Base-by-base conservation (phyloP, 1,140 invertebrate species). In the Pantala flavescens region DNA sequence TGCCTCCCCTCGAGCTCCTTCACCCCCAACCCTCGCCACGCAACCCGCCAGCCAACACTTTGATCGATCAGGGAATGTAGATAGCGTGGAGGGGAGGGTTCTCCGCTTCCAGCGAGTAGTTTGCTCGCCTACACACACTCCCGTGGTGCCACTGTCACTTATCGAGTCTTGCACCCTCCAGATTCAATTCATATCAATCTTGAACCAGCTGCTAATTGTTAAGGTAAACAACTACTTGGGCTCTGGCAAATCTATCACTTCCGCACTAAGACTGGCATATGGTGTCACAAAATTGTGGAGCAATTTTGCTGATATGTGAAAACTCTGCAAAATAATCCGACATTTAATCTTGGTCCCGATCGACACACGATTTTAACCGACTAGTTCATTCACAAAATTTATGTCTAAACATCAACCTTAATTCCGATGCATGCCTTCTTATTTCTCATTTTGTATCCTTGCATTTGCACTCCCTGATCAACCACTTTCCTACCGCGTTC, bases 31-130 rank as follows among this genome's bases (percentile, higher is more conserved):
- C 49, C 49, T 63, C 49, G 49, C 49, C 49, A 63, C 49, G 49
- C 49, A 63, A 63, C 49, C 49, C 49, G 49, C 49, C 49, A 63
- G 49, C 49, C 49, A 63, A 63, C 49, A 63, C 49, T 63, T 63
- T 63, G 49, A 63, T 63, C 49, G 49, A 63, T 63, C 49, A 63
- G 49, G 49, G 49, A 63, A 63, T 63, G 49, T 63, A 63, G 49
- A 63, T 63, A 19, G 49, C 49, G 49, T 16, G 49, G 49, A 63
- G 49, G 49, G 49, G 49, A 63, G 49, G 49, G 3, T 63, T 12
- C 49, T 63, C 49, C 12, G 49, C 49, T 63, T 63, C 49, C 12
- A 63, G 49, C 49, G 49, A 63, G 49, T 63, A 63, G 49, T 63
- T 63, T 63, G 49, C 12, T 63, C 49, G 49, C 49, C 49, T 63